Percentiles rank a stretch among this genome's conserved stretches.
Evolutionary conservation across 2,797 vertebrate genomes (phyloP).

Genomic region (Hemibagrus guttatus): DNA sequence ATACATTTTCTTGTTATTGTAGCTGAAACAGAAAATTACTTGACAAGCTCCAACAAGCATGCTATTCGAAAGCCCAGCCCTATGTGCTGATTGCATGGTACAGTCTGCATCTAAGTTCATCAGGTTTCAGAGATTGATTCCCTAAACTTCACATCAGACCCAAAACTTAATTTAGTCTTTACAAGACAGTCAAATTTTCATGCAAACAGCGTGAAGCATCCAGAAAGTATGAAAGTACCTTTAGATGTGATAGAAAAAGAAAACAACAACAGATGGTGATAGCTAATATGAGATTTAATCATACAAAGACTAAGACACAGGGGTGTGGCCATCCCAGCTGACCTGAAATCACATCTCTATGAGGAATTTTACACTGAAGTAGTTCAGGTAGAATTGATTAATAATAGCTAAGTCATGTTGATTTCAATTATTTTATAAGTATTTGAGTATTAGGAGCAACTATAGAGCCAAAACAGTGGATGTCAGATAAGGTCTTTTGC

Average conservation of each 20-base stretch:
- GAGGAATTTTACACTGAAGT: background rate
- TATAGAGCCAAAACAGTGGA: background rate
- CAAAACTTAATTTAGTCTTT: background rate
- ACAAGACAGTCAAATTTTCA: background rate
- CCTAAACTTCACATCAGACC: background rate
- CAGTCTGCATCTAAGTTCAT: background rate
- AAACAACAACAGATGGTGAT: background rate
- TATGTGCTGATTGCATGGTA: background rate
- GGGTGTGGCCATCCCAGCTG: background rate
- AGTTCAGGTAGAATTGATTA: background rate
- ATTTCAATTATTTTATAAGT: background rate
- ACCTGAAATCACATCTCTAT: background rate
- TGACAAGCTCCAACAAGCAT: slow-evolving; percentile 5
- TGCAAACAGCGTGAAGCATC: background rate
- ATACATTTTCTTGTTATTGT: slow-evolving; percentile 1
- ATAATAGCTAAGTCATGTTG: background rate
- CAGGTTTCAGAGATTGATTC: background rate
- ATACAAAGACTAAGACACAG: background rate
- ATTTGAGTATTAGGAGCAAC: background rate
- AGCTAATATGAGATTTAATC: background rate
- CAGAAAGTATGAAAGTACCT: background rate
- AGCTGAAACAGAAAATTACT: slow-evolving; percentile 1
- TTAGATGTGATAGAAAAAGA: background rate
- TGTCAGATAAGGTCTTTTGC: background rate
- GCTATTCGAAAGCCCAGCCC: background rate